phyloP scores from a whole-genome alignment of 2,797 vertebrate genomes.

The Cetoscarus ocellatus region DNA sequence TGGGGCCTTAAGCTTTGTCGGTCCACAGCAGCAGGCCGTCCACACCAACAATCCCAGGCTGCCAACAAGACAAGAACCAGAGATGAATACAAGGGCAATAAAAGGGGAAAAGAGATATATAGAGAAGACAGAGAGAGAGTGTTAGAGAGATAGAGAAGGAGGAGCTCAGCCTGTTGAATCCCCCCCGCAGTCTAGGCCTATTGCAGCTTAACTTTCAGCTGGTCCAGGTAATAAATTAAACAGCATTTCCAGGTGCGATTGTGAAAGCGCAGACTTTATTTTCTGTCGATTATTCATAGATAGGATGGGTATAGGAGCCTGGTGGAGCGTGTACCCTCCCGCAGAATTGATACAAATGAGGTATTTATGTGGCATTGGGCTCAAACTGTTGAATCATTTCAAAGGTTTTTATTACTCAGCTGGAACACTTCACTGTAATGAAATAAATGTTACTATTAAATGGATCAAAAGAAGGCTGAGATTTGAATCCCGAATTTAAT shows the following conservation, averaged over 20 bases:
- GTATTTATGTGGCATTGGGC: conserved; percentile 54
- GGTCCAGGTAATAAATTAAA: conserved; percentile 66
- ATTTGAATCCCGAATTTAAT: conserved; percentile 15
- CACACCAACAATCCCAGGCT: no score
- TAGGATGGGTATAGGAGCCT: conserved; percentile 42
- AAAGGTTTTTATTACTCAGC: conserved; percentile 42
- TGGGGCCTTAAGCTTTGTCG: no score
- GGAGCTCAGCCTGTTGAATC: no score
- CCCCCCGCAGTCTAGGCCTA: no score
- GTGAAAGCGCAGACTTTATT: conserved; percentile 44
- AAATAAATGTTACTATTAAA: conserved; percentile 28
- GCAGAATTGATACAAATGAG: conserved; percentile 72
- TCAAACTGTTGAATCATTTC: conserved; percentile 51
- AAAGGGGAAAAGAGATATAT: no score
- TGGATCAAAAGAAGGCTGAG: conserved; percentile 11
- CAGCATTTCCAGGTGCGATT: conserved; percentile 51
- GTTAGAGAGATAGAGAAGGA: no score
- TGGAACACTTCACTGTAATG: conserved; percentile 20
- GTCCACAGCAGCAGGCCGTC: no score
- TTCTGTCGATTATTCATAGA: conserved; percentile 52
- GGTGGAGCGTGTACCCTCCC: conserved; percentile 36
- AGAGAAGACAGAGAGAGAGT: no score
- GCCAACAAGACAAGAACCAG: no score
- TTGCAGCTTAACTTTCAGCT: no score
- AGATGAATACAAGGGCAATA: no score